Conservation (phyloP, 2,113 vertebrate species). For the Sinocyclocheilus grahami region DNA sequence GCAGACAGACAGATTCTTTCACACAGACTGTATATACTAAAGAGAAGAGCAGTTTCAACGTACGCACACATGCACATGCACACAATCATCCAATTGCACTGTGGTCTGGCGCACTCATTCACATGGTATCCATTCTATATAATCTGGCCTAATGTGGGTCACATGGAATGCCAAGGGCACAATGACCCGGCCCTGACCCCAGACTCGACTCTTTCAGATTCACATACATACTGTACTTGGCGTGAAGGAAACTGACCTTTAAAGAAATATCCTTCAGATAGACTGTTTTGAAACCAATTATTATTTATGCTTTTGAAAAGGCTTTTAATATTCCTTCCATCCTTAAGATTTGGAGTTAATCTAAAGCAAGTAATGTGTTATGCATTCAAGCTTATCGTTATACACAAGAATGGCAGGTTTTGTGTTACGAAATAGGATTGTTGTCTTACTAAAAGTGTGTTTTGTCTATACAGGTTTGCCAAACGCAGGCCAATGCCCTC, state of each 20-base stretch:
- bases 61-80: constrained; percentile 33
- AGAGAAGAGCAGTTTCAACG: constrained; percentile 6
- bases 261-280: not conserved
- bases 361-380: not conserved
- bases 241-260: not conserved
- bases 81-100: constrained; percentile 30
- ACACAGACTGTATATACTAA: not conserved
- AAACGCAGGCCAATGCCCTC: constrained; percentile 48
- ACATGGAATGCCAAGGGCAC: constrained; percentile 11
- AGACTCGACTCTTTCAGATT: constrained; percentile 2
- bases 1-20: not conserved
- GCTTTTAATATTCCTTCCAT: not conserved
- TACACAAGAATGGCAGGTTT: constrained; percentile 3
- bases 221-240: not conserved
- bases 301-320: not conserved
- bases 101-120: not conserved
- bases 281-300: not conserved
- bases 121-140: constrained; percentile 37
- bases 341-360: not conserved
- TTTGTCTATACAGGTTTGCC: constrained; percentile 12
- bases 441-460: constrained; percentile 8
- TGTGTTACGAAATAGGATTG: not conserved
- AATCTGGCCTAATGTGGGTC: constrained; percentile 30
- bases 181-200: constrained; percentile 45
- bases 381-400: not conserved